These are phyloP conservation scores for Synodontis membranacea DNA, from an alignment of 2,113 vertebrate genomes.

Conservation along the genomic window DNA sequence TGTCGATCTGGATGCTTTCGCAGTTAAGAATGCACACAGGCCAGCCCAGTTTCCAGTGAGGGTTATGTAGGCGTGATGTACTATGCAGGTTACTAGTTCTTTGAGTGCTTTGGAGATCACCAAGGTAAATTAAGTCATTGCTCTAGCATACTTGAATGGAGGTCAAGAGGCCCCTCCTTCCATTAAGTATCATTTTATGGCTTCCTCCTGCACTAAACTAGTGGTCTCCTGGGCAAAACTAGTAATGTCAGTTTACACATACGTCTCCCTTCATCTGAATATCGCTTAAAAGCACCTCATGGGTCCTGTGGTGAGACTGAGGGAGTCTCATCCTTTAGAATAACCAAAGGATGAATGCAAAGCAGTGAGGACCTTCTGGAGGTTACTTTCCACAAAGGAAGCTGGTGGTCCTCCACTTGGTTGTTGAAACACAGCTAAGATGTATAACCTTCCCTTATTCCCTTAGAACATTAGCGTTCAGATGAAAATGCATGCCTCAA, in stretches of 20 bases:
- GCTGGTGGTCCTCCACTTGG: background rate
- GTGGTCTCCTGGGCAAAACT: background rate
- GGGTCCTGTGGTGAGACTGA: background rate
- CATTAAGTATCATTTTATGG: background rate
- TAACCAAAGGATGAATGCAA: too few relatives aligned
- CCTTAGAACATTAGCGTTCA: background rate
- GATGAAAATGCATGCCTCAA: background rate
- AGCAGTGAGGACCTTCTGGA: background rate
- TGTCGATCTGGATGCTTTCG: background rate
- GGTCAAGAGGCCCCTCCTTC: background rate
- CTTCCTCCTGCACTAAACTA: background rate
- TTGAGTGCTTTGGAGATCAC: background rate
- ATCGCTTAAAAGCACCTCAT: background rate
- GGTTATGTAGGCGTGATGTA: background rate
- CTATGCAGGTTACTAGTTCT: background rate
- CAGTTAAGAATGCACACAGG: background rate
- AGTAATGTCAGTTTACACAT: background rate
- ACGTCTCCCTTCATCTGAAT: background rate
- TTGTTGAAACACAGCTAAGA: background rate
- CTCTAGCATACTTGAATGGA: background rate
- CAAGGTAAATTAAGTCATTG: background rate
- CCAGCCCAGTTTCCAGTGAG: too few relatives aligned
- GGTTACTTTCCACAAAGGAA: background rate
- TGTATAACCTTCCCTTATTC: background rate
- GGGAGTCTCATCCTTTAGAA: too few relatives aligned